Evolutionary conservation across 1,140 invertebrate genomes (phyloP).

Genomic region (Coboldia fuscipes): DNA sequence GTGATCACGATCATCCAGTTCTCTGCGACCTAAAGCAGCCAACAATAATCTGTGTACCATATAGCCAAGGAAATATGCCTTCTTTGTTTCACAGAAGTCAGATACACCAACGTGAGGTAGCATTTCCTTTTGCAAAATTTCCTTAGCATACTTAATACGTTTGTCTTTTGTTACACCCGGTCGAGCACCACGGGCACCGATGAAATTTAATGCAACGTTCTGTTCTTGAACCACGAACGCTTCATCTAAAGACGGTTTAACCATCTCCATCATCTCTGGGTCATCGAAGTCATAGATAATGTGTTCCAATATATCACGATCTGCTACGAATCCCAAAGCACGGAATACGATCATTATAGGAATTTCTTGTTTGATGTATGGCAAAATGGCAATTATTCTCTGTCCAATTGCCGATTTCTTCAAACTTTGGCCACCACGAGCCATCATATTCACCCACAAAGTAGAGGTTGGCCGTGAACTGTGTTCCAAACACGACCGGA

Average conservation of each 20-base stretch:
- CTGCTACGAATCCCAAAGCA: constrained; percentile 93
- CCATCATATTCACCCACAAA: constrained; percentile 98
- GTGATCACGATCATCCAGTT: constrained; percentile 97
- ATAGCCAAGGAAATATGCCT: constrained; percentile 94
- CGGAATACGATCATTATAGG: constrained; percentile 98
- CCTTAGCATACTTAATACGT: constrained; percentile 94
- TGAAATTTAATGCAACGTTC: constrained; percentile 95
- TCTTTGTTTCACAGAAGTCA: constrained; percentile 98
- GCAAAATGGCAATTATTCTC: constrained; percentile 89
- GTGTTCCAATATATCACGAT: constrained; percentile 95
- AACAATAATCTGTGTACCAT: constrained; percentile 94
- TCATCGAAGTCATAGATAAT: constrained; percentile 99
- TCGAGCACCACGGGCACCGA: constrained; percentile 84
- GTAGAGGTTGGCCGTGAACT: constrained; percentile 84
- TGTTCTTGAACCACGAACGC: constrained; percentile 99
- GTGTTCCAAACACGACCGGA: constrained; percentile 89
- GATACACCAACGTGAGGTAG: constrained; percentile 96
- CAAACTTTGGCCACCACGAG: constrained; percentile 80
- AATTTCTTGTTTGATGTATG: constrained; percentile 98
- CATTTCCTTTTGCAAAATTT: constrained; percentile 99
- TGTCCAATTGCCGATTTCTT: constrained; percentile 97
- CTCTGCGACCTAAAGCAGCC: constrained; percentile 82
- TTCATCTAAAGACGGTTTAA: constrained; percentile 95
- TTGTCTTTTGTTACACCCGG: constrained; percentile 97
- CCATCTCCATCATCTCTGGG: constrained; percentile 99